Conservation (phyloP, 2,113 vertebrate species). For the Hyperoodon ampullatus region DNA sequence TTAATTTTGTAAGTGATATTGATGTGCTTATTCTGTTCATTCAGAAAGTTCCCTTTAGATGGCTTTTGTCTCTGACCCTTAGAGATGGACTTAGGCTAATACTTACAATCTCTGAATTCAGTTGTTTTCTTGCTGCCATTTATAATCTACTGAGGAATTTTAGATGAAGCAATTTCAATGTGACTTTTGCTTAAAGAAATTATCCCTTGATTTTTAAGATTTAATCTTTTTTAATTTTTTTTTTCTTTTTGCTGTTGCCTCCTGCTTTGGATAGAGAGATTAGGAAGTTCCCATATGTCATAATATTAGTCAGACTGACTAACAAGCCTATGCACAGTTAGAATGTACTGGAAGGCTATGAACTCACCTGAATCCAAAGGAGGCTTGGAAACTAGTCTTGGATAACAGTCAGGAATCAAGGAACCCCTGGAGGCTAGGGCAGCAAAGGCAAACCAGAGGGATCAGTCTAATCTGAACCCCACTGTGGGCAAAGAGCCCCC, state of each 20-base stretch:
- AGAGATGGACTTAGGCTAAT: neutral
- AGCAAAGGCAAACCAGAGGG: neutral
- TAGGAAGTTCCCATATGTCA: neutral
- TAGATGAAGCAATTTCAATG: neutral
- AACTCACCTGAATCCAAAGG: neutral
- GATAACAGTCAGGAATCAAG: neutral
- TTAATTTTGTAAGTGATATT: neutral
- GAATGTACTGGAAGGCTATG: neutral
- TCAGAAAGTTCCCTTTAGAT: neutral
- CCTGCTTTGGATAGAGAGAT: neutral
- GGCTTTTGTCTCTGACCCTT: neutral
- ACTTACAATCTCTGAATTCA: neutral
- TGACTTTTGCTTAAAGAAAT: slow-evolving; percentile 16
- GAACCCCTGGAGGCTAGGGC: rapidly evolving
- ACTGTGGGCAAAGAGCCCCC: neutral
- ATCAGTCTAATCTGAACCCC: neutral
- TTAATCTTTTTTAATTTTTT: neutral
- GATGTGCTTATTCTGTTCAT: neutral
- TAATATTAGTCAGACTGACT: neutral
- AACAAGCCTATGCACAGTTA: neutral
- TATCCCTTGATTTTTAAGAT: neutral
- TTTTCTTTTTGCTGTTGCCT: neutral
- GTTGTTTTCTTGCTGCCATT: neutral
- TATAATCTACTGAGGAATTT: neutral
- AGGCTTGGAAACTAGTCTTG: neutral